Percentiles rank a stretch among this genome's conserved stretches.
These are phyloP conservation scores for Eretmochelys imbricata DNA, from an alignment of 2,113 vertebrate species.

Conservation along the genomic window DNA sequence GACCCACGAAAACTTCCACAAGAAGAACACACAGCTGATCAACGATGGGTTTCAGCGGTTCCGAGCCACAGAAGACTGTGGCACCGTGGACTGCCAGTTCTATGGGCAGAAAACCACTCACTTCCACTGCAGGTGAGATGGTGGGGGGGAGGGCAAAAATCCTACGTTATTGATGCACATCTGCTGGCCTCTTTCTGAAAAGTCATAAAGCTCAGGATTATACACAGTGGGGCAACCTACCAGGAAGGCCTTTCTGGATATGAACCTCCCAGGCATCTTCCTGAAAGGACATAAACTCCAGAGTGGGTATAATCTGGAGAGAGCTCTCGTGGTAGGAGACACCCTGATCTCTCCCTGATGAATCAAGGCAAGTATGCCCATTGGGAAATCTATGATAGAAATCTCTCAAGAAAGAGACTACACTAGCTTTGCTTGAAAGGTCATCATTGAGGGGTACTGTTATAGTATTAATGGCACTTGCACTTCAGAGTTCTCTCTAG, in stretches of 20 bases:
- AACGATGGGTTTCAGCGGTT: slow-evolving; percentile 99
- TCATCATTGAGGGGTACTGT: not conserved
- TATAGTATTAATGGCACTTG: not conserved
- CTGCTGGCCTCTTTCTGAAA: not conserved
- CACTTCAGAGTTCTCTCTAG: not conserved
- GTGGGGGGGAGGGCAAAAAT: slow-evolving; percentile 6
- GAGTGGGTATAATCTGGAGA: not conserved
- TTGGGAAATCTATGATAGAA: slow-evolving; percentile 13
- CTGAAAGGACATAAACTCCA: not conserved
- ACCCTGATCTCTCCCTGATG: not conserved
- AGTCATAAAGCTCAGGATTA: not conserved
- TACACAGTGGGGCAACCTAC: not conserved
- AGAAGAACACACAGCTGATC: slow-evolving; percentile 99
- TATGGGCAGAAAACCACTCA: slow-evolving; percentile 99
- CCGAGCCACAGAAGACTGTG: slow-evolving; percentile 96
- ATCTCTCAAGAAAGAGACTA: not conserved
- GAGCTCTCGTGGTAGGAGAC: not conserved
- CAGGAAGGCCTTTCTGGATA: not conserved
- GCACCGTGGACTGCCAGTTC: slow-evolving; percentile 95
- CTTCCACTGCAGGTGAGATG: slow-evolving; percentile 96
- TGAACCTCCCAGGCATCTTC: not conserved
- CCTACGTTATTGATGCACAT: not conserved
- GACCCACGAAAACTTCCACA: slow-evolving; percentile 99
- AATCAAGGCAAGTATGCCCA: not conserved
- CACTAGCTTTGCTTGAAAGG: not conserved